phyloP scores from a whole-genome alignment of 2,888 invertebrate species.

The Sisyra terminalis region DNA sequence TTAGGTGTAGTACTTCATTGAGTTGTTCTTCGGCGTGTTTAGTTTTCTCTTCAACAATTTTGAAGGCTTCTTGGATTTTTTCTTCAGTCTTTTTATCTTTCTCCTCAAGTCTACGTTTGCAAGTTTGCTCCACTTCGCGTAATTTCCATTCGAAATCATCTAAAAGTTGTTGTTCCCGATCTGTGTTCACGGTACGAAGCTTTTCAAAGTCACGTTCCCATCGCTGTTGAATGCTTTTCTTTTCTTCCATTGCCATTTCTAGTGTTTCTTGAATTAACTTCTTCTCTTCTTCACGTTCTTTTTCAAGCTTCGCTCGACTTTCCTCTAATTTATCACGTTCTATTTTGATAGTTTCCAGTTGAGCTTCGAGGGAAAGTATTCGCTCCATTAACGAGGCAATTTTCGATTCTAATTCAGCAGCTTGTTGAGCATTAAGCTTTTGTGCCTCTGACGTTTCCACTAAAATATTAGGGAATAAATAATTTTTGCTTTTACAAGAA shows the following conservation, averaged over 20 bases:
- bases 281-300: conserved; percentile 30
- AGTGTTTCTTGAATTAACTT: conserved; percentile 37
- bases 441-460: conserved; percentile 21
- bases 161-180: conserved; percentile 54
- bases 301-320: conserved; percentile 22
- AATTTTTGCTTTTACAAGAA: background rate
- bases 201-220: conserved; percentile 54
- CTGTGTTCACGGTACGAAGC: conserved; percentile 45
- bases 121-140: conserved; percentile 53
- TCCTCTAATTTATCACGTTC: conserved; percentile 30
- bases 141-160: conserved; percentile 77
- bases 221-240: conserved; percentile 35
- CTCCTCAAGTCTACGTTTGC: conserved; percentile 43
- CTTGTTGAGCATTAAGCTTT: conserved; percentile 22
- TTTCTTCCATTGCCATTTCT: conserved; percentile 41
- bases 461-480: conserved; percentile 11
- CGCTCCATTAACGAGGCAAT: conserved; percentile 30
- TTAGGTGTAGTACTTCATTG: conserved; percentile 30
- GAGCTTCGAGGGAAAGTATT: conserved; percentile 30
- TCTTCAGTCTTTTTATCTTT: conserved; percentile 39
- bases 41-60: conserved; percentile 23
- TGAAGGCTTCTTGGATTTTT: conserved; percentile 28
- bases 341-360: conserved; percentile 28
- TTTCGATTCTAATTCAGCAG: conserved; percentile 28
- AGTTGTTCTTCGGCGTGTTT: conserved; percentile 24